Evolutionary conservation across 2,113 vertebrate genomes (phyloP).

Genomic region (Stictonetta naevosa): DNA sequence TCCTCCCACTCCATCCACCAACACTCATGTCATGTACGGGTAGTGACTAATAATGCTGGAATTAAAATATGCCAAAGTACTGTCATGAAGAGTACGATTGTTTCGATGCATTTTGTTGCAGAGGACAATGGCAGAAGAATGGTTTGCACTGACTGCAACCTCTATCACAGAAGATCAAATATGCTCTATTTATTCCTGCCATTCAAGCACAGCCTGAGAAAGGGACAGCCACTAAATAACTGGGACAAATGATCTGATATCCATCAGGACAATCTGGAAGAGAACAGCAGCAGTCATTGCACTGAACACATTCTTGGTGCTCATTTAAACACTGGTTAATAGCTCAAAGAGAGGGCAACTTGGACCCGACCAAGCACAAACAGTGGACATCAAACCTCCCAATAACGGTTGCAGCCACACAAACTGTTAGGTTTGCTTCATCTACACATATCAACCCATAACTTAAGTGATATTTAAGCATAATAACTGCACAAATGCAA

Average conservation of each 20-base stretch:
- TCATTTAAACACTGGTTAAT: neutral
- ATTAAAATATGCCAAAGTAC: conserved; percentile 5
- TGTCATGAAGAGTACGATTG: neutral
- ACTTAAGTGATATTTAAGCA: neutral
- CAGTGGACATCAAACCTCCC: neutral
- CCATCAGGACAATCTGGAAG: neutral
- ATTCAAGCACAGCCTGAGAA: conserved; percentile 18
- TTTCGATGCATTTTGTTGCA: neutral
- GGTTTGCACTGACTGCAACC: neutral
- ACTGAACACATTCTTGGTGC: neutral
- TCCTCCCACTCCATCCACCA: conserved; percentile 4
- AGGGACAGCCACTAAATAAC: neutral
- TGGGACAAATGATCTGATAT: conserved; percentile 16
- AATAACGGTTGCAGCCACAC: neutral
- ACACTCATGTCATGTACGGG: neutral
- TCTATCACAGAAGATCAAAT: neutral
- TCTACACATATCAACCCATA: neutral
- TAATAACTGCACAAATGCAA: neutral
- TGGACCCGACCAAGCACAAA: neutral
- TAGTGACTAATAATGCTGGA: conserved; percentile 36
- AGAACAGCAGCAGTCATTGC: neutral
- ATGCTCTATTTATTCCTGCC: conserved; percentile 51
- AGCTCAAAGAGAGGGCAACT: neutral
- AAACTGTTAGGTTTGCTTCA: neutral
- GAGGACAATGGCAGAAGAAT: neutral